Conservation (phyloP, 2,888 invertebrate species). For the Meghimatium bilineatum region DNA sequence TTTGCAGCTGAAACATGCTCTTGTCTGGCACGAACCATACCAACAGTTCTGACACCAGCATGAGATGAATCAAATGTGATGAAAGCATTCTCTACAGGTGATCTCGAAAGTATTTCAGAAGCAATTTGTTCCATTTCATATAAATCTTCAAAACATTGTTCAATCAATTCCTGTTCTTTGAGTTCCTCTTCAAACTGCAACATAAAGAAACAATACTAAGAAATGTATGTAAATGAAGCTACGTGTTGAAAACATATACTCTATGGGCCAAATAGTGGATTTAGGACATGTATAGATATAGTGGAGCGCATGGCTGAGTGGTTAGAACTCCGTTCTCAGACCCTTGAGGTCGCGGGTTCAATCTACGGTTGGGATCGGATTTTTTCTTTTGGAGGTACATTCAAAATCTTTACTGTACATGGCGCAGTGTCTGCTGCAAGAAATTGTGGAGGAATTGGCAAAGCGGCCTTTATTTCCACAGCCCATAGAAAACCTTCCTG, state of each 20-base stretch:
- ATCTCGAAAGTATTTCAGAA: slow-evolving; percentile 45
- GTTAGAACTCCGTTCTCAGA: no score
- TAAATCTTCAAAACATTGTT: slow-evolving; percentile 72
- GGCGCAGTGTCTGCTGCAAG: no score
- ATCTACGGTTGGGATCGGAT: no score
- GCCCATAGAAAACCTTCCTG: no score
- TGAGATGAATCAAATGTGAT: slow-evolving; percentile 47
- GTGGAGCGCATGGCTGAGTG: no score
- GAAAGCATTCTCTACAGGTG: slow-evolving; percentile 45
- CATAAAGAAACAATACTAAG: neutral
- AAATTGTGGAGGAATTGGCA: no score
- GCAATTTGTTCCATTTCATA: slow-evolving; percentile 66
- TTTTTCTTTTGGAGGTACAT: no score
- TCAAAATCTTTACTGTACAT: no score
- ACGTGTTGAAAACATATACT: neutral
- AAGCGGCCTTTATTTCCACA: no score
- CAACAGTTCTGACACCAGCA: slow-evolving; percentile 41
- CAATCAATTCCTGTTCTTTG: slow-evolving; percentile 71
- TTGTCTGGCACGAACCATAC: slow-evolving; percentile 45
- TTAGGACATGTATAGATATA: no score
- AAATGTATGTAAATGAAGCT: neutral
- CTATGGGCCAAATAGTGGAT: no score
- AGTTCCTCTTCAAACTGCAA: slow-evolving; percentile 70
- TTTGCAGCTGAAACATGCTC: slow-evolving; percentile 14
- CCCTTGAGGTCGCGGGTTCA: no score